Evolutionary conservation across 2,113 vertebrate species (phyloP), one percentile per base, ranked within the genome.

Genomic region (Lates calcarifer): DNA sequence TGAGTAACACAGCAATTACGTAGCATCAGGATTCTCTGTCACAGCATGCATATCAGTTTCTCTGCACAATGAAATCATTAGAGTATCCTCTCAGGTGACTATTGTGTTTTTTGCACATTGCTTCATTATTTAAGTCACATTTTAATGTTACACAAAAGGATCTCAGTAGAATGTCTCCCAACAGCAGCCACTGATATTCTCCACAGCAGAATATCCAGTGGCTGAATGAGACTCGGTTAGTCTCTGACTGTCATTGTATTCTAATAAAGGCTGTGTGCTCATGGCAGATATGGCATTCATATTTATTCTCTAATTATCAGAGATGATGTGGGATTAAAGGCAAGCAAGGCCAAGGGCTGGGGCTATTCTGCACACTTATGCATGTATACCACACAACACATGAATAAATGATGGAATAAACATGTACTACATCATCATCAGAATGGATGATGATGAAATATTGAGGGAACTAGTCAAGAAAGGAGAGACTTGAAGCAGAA

Each of bases 261-360:
- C 33, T 39, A 20, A 68, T 79, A 11, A 43, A 76, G 6, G 18
- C 29, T 35, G 33, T 10, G 63, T 68, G 55, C 64, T 84, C 55
- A 79, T 33, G 63, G n/a, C 45, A 37, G 35, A 70, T 69, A 53
- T 61, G 15, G 22, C 35, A 63, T 64, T 72, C 55, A 67, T 45
- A 72, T 79, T 68, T 65, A 78, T 78, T 81, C 71, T 82, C 77
- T 82, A 88, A 91, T 91, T 89, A 90, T 74, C 67, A 57, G 49
- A 64, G 58, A 87, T 77, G 75, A 70, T 49, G 72, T 9, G 1
- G 55, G 60, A 77, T 85, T 76, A 73, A 84, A 88, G 26, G 65
- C 80, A 45, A 41, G 75, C 28, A 39, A 29, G 0, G 47, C 77
- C 35, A 5, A 41, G 37, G 68, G 61, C 75, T 26, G 17, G 1